Conservation (phyloP, 1,140 invertebrate species). For the Helicoverpa zea region DNA sequence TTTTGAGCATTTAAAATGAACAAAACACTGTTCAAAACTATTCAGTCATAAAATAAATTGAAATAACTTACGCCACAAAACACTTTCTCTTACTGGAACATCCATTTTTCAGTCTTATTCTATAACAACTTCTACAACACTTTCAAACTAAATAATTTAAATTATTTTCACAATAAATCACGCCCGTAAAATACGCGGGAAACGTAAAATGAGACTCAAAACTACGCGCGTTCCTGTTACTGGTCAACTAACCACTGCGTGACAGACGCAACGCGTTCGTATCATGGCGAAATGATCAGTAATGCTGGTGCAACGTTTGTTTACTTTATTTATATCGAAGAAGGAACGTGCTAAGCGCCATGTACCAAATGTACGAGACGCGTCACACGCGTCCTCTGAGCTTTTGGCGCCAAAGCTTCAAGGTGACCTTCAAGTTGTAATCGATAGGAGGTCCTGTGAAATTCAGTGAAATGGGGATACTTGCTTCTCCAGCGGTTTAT, state of each 20-base stretch:
- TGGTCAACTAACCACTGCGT: conserved; percentile 1
- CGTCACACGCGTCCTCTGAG: conserved; percentile 60
- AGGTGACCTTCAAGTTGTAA: conserved; percentile 79
- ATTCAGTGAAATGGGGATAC: background rate
- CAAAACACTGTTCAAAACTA: no score
- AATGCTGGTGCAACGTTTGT: conserved; percentile 44
- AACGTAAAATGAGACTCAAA: background rate
- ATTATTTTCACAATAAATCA: background rate
- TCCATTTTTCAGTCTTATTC: conserved; percentile 65
- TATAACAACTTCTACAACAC: background rate
- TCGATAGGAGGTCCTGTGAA: conserved; percentile 63
- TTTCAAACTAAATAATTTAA: background rate
- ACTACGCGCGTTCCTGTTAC: conserved; percentile 18
- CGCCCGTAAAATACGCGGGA: background rate
- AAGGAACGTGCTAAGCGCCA: conserved; percentile 67
- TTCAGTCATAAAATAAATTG: background rate
- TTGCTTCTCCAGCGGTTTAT: no score
- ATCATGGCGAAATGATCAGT: conserved; percentile 61
- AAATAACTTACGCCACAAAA: conserved; percentile 78
- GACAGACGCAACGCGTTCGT: conserved; percentile 54
- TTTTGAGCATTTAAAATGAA: no score
- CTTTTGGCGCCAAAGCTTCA: conserved; percentile 73
- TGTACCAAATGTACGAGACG: conserved; percentile 57
- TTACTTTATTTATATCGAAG: conserved; percentile 61
- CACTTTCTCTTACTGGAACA: conserved; percentile 80